phyloP scores from a whole-genome alignment of 1,140 invertebrate species.

The Bombus ignitus region DNA sequence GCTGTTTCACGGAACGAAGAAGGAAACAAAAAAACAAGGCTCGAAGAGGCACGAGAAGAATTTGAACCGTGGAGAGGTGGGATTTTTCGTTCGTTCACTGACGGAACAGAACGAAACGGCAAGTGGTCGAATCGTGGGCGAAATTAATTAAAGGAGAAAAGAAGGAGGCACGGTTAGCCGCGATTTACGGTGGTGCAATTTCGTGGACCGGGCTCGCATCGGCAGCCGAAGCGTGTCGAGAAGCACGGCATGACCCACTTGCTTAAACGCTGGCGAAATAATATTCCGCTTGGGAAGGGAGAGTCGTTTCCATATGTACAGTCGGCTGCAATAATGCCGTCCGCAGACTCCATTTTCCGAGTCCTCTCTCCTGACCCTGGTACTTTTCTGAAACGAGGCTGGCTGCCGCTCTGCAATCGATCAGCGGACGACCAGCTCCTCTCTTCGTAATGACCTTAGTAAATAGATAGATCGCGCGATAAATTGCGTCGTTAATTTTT shows the following conservation, averaged over 20 bases:
- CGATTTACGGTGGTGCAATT: slow-evolving; percentile 44
- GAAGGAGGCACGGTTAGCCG: background rate
- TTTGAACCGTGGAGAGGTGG: background rate
- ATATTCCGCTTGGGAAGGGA: slow-evolving; percentile 62
- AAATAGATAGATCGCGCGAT: slow-evolving; percentile 14
- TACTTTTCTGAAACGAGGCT: slow-evolving; percentile 45
- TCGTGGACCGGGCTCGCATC: slow-evolving; percentile 45
- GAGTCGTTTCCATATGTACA: slow-evolving; percentile 56
- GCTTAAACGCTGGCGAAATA: slow-evolving; percentile 68
- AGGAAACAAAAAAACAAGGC: background rate
- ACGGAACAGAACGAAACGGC: background rate
- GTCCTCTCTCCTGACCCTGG: slow-evolving; percentile 11
- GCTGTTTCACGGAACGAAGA: background rate
- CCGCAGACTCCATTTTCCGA: slow-evolving; percentile 48
- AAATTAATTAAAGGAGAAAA: slow-evolving; percentile 44
- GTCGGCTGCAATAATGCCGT: slow-evolving; percentile 45
- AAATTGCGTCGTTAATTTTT: slow-evolving; percentile 21
- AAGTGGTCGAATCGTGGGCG: background rate
- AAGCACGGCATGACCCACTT: slow-evolving; percentile 63
- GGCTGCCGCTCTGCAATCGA: slow-evolving; percentile 37
- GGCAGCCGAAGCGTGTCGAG: slow-evolving; percentile 44
- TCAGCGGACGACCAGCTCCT: slow-evolving; percentile 21
- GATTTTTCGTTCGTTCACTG: background rate
- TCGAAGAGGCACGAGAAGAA: background rate
- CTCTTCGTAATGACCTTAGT: slow-evolving; percentile 31